phyloP scores from a whole-genome alignment of 1,140 invertebrate genomes.

The Drosophila sturtevanti region DNA sequence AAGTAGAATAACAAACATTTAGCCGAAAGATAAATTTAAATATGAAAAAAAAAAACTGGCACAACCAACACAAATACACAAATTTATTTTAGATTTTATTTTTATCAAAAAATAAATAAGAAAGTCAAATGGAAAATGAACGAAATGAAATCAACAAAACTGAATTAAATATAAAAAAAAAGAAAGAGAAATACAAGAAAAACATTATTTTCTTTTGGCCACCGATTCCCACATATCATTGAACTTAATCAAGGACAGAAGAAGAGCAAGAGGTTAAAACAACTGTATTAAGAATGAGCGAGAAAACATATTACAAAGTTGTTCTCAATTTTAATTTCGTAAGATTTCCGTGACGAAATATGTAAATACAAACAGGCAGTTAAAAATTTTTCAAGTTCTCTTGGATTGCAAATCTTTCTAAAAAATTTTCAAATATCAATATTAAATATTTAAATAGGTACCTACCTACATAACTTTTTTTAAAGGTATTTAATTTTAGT shows the following conservation, averaged over 20 bases:
- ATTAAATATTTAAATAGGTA: no score
- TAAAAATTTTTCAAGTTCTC: no score
- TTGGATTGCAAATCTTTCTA: no score
- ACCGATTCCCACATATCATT: conserved; percentile 46
- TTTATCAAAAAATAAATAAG: neutral
- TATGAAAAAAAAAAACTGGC: neutral
- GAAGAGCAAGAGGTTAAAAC: conserved; percentile 4
- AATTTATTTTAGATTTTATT: neutral
- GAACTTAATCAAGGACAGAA: conserved; percentile 74
- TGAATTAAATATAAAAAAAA: conserved; percentile 44
- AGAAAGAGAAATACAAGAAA: conserved; percentile 13
- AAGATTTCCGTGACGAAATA: no score
- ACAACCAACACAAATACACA: neutral
- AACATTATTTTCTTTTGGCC: neutral
- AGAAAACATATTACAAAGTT: neutral
- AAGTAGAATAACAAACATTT: neutral
- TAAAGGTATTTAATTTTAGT: no score
- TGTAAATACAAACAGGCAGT: no score
- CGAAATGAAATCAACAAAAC: conserved; percentile 31
- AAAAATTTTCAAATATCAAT: no score
- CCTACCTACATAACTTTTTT: no score
- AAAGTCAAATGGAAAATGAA: neutral
- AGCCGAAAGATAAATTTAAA: neutral
- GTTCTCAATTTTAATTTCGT: neutral
- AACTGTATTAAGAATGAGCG: conserved; percentile 13